Conservation (phyloP, 2,888 invertebrate species). For the Keiferia lycopersicella region DNA sequence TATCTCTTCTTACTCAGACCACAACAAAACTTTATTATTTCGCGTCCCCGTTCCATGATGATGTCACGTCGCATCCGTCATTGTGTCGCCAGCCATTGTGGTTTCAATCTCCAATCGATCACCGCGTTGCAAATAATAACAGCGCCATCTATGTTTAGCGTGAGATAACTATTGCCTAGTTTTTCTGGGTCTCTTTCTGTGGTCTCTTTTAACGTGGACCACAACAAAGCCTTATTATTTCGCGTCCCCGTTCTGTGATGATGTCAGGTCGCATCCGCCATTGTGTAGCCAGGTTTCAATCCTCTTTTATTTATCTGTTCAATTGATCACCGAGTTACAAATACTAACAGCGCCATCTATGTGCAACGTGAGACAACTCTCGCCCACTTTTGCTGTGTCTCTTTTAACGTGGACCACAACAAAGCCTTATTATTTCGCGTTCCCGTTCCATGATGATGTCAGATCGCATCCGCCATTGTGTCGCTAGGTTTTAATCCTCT, state of each 20-base stretch:
- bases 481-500: constrained; percentile 73
- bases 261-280: constrained; percentile 78
- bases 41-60: constrained; percentile 79
- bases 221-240: constrained; percentile 72
- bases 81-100: too few species aligned
- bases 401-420: constrained; percentile 37
- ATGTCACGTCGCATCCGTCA: too few species aligned
- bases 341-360: too few species aligned
- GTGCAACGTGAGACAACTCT: too few species aligned
- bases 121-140: too few species aligned
- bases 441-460: constrained; percentile 79
- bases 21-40: constrained; percentile 72
- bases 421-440: constrained; percentile 78
- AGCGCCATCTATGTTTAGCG: too few species aligned
- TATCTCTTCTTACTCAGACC: constrained; percentile 36
- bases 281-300: constrained; percentile 77
- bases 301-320: constrained; percentile 64
- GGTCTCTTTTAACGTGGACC: constrained; percentile 36
- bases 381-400: background rate
- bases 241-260: constrained; percentile 79
- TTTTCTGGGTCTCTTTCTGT: too few species aligned
- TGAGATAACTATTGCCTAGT: too few species aligned
- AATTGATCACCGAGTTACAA: too few species aligned
- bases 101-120: too few species aligned
- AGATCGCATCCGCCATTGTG: constrained; percentile 77